Conservation (phyloP, 2,113 vertebrate genomes). For the Cavia porcellus region DNA sequence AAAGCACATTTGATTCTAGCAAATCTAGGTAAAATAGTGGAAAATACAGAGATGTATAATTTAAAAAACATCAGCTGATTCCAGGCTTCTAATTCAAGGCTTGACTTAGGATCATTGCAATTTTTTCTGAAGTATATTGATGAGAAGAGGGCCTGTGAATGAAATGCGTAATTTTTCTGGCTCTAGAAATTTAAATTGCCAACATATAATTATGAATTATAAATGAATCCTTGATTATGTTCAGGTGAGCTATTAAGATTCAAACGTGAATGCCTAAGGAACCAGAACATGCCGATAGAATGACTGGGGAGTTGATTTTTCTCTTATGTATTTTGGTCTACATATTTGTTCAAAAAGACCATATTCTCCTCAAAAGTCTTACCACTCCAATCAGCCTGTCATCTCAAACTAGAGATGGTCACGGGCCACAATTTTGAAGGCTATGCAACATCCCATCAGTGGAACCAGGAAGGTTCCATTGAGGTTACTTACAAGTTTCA, state of each 20-base stretch:
- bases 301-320: not conserved
- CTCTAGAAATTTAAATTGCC: conserved; percentile 16
- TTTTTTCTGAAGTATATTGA: not conserved
- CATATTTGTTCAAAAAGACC: not conserved
- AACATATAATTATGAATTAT: not conserved
- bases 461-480: conserved; percentile 18
- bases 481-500: conserved; percentile 16
- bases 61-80: not conserved
- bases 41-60: not conserved
- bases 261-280: not conserved
- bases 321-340: not conserved
- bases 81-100: conserved; percentile 13
- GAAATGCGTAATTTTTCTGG: not conserved
- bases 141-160: not conserved
- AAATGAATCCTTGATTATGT: not conserved
- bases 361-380: not conserved
- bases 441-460: not conserved
- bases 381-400: not conserved
- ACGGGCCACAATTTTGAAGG: not conserved
- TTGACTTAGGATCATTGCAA: not conserved
- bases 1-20: not conserved
- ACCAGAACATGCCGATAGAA: not conserved
- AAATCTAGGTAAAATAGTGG: not conserved
- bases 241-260: not conserved
- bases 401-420: not conserved